A percentile compares a stretch with the other conserved stretches of the same genome.
These are phyloP conservation scores for Rhodophaea formosa DNA, from an alignment of 2,888 invertebrate genomes.

Conservation along the genomic window DNA sequence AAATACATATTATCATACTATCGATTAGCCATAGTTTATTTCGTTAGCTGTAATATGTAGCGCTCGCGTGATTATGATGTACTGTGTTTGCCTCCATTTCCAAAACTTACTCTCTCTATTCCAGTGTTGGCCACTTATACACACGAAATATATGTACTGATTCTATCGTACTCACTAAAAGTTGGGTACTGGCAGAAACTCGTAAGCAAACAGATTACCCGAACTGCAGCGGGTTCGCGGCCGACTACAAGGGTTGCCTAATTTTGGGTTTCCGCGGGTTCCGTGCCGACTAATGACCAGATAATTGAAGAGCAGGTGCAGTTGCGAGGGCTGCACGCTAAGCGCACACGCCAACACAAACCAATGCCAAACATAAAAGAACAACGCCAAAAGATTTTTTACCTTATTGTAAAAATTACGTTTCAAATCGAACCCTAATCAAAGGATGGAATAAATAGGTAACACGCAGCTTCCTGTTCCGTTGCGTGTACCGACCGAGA, in stretches of 20 bases:
- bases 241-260: slow-evolving; percentile 33
- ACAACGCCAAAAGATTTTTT: slow-evolving; percentile 2
- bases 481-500: slow-evolving; percentile 18
- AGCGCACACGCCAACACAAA: slow-evolving; percentile 65
- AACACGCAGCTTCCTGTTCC: slow-evolving; percentile 23
- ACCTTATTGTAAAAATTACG: neutral
- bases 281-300: slow-evolving; percentile 63
- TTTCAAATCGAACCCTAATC: slow-evolving; percentile 11
- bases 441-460: slow-evolving; percentile 24
- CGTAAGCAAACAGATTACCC: slow-evolving; percentile 20
- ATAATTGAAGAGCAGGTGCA: slow-evolving; percentile 72
- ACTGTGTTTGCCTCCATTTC: too few relatives aligned
- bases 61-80: too few relatives aligned
- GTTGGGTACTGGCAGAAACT: neutral
- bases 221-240: slow-evolving; percentile 20
- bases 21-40: too few relatives aligned
- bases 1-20: too few relatives aligned
- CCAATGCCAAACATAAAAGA: slow-evolving; percentile 17
- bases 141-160: too few relatives aligned
- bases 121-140: too few relatives aligned
- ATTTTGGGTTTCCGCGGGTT: slow-evolving; percentile 53
- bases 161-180: neutral
- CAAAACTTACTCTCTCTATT: too few relatives aligned
- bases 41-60: too few relatives aligned
- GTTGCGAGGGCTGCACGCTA: slow-evolving; percentile 57